These are phyloP conservation scores for Laupala kohalensis DNA, from an alignment of 1,140 invertebrate species.

Conservation along the genomic window DNA sequence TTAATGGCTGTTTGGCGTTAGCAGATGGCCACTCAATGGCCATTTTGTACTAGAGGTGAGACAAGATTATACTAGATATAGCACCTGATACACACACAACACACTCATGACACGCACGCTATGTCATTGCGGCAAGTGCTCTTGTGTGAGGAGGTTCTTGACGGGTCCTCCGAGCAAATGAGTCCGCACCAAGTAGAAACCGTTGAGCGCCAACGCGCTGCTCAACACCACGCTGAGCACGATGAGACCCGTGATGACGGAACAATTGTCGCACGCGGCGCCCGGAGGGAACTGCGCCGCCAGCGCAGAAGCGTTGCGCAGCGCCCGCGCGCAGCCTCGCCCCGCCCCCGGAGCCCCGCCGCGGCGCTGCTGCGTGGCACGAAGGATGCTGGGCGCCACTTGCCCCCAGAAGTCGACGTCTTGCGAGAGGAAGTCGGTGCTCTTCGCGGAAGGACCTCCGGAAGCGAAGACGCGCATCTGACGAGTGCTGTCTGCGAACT, in stretches of 20 bases:
- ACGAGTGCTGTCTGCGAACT: neutral
- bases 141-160: neutral
- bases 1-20: no score
- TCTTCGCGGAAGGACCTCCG: no score
- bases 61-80: no score
- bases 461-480: neutral
- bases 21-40: no score
- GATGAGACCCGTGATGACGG: neutral
- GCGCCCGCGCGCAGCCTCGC: neutral
- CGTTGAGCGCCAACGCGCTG: neutral
- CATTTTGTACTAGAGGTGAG: no score
- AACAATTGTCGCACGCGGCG: neutral
- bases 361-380: neutral
- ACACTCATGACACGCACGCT: no score
- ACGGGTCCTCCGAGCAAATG: neutral
- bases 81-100: no score
- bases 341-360: no score
- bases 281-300: no score
- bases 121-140: neutral
- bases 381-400: neutral
- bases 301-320: no score
- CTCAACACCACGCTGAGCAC: neutral
- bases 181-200: neutral
- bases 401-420: neutral
- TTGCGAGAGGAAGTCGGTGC: neutral